These are phyloP conservation scores for Apus apus DNA, from an alignment of 2,113 vertebrate species.

Conservation along the genomic window DNA sequence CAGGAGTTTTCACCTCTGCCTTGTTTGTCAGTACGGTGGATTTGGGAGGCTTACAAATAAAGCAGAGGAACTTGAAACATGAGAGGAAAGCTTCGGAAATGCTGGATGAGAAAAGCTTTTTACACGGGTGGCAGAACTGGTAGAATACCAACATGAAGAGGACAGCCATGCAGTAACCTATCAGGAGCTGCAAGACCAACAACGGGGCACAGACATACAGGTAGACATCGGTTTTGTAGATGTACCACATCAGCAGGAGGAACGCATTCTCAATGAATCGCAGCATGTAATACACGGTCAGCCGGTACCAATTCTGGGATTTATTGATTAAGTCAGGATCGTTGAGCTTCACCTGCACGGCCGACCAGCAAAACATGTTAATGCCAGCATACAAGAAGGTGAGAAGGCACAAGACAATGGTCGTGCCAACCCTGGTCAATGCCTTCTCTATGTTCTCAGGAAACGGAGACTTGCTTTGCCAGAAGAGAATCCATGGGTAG, in stretches of 20 bases:
- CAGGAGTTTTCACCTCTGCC: slow-evolving; percentile 49
- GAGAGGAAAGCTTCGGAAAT: slow-evolving; percentile 81
- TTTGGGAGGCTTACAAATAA: slow-evolving; percentile 57
- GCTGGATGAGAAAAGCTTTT: slow-evolving; percentile 90
- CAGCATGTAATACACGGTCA: slow-evolving; percentile 88
- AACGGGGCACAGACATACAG: slow-evolving; percentile 85
- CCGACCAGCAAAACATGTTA: slow-evolving; percentile 99
- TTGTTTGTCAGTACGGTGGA: slow-evolving; percentile 52
- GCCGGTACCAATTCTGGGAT: slow-evolving; percentile 90
- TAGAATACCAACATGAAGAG: slow-evolving; percentile 98
- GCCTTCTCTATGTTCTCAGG: slow-evolving; percentile 97
- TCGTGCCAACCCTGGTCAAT: slow-evolving; percentile 88
- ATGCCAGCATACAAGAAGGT: slow-evolving; percentile 96
- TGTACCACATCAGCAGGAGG: slow-evolving; percentile 92
- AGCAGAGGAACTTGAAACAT: slow-evolving; percentile 81
- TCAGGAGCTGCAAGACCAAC: slow-evolving; percentile 87
- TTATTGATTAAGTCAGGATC: slow-evolving; percentile 95
- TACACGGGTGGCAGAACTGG: slow-evolving; percentile 94
- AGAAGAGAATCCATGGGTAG: slow-evolving; percentile 93
- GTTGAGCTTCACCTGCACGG: slow-evolving; percentile 89
- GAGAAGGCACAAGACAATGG: slow-evolving; percentile 89
- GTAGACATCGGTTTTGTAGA: slow-evolving; percentile 89
- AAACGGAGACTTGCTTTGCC: slow-evolving; percentile 90
- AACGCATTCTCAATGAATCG: slow-evolving; percentile 91
- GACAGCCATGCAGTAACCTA: slow-evolving; percentile 85